Evolutionary conservation across 92 coral and sea anemone species (phyloP).

Genomic region (Ricordea florida): DNA sequence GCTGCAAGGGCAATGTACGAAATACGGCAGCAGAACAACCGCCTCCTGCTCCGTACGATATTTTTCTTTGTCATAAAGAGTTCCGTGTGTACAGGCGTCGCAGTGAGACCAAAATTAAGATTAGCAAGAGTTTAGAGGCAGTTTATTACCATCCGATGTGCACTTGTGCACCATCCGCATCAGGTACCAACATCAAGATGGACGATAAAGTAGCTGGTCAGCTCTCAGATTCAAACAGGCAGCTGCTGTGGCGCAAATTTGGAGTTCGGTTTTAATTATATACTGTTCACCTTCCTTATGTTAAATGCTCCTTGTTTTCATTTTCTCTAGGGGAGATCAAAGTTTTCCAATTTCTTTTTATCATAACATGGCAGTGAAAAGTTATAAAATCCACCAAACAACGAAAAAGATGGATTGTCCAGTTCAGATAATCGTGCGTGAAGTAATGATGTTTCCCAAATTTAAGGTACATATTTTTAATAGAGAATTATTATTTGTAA

Average conservation of each 20-base stretch:
- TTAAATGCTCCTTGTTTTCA: no score
- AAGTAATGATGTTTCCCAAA: no score
- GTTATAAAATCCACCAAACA: no score
- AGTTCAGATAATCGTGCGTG: no score
- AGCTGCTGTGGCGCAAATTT: conserved; percentile 41
- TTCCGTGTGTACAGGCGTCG: conserved; percentile 36
- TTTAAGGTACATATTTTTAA: no score
- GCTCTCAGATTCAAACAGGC: conserved; percentile 4
- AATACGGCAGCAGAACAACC: conserved; percentile 45
- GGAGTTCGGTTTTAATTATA: conserved; percentile 18
- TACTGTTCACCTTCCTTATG: no score
- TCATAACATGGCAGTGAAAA: no score
- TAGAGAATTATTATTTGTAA: no score
- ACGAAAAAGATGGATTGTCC: no score
- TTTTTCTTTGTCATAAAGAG: conserved; percentile 50
- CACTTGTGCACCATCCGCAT: conserved; percentile 26
- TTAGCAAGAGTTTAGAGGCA: conserved; percentile 19
- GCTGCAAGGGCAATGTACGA: conserved; percentile 51
- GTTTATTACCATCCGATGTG: conserved; percentile 63
- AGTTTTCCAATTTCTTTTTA: no score
- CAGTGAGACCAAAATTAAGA: conserved; percentile 46
- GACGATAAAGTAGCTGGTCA: background rate
- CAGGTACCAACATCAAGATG: conserved; percentile 9
- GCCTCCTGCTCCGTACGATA: conserved; percentile 64
- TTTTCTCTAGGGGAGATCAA: no score